Conservation (phyloP, 2,888 invertebrate genomes). For the Leucophenga montana region DNA sequence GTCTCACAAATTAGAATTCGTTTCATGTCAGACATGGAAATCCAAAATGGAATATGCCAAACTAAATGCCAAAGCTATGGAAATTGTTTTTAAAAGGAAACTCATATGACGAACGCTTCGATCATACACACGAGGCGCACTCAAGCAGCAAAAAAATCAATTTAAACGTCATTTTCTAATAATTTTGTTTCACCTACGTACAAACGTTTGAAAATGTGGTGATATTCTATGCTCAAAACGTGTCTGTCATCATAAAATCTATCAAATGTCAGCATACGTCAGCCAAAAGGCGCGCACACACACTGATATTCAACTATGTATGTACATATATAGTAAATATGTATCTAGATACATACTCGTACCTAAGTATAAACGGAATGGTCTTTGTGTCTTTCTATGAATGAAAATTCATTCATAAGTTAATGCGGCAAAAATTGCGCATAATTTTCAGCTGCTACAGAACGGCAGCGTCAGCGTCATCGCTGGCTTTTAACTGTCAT, state of each 20-base stretch:
- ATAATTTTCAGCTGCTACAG: slow-evolving; percentile 13
- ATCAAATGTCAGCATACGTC: slow-evolving; percentile 13
- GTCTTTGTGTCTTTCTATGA: background rate
- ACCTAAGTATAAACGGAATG: background rate
- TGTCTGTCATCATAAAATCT: slow-evolving; percentile 10
- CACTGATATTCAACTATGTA: background rate
- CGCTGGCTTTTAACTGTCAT: slow-evolving; percentile 9
- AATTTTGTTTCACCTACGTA: background rate
- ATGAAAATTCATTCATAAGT: slow-evolving; percentile 18
- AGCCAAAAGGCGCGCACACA: background rate
- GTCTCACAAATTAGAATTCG: slow-evolving; percentile 1
- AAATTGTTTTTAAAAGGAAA: no score
- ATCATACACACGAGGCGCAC: slow-evolving; percentile 7
- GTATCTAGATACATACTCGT: background rate
- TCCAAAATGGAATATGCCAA: background rate
- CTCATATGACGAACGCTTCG: background rate
- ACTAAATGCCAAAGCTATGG: background rate
- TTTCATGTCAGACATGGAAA: background rate
- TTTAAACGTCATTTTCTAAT: slow-evolving; percentile 22
- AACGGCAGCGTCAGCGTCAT: background rate
- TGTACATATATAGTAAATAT: no score
- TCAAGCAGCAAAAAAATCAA: slow-evolving; percentile 17
- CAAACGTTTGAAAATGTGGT: background rate
- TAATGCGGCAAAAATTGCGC: slow-evolving; percentile 18
- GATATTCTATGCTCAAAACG: slow-evolving; percentile 29